Evolutionary conservation across 2,113 vertebrate genomes (phyloP).

Genomic region (Brienomyrus brachyistius): DNA sequence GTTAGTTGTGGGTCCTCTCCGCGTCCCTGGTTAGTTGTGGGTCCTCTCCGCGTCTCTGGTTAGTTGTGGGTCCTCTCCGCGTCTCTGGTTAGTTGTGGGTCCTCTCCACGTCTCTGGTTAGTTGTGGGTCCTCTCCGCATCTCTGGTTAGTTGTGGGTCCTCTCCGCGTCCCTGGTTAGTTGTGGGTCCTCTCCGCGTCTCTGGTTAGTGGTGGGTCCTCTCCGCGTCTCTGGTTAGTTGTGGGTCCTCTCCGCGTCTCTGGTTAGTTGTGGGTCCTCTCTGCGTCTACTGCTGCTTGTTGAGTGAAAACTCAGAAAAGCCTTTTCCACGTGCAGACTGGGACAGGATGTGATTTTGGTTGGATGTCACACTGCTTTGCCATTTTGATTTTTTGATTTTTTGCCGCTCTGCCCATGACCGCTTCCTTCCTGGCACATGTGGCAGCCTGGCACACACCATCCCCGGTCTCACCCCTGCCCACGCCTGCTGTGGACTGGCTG

Average conservation of each 20-base stretch:
- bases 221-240: neutral
- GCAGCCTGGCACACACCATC: slow-evolving; percentile 34
- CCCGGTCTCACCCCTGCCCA: neutral
- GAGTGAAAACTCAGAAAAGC: neutral
- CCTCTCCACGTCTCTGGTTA: neutral
- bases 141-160: neutral
- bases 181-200: neutral
- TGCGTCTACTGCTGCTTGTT: neutral
- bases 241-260: neutral
- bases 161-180: neutral
- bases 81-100: neutral
- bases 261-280: neutral
- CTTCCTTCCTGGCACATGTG: slow-evolving; percentile 10
- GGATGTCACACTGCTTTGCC: neutral
- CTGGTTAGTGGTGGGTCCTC: neutral
- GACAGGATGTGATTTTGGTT: neutral
- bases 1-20: neutral
- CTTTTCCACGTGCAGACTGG: neutral
- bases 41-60: neutral
- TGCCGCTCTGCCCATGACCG: neutral
- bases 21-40: neutral
- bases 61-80: neutral
- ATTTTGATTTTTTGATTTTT: neutral
- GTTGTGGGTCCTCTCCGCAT: neutral
- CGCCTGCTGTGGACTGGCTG: neutral